Percentiles rank a stretch among this genome's conserved stretches.
Conservation (phyloP, 2,113 vertebrate species). For the Engraulis encrasicolus region DNA sequence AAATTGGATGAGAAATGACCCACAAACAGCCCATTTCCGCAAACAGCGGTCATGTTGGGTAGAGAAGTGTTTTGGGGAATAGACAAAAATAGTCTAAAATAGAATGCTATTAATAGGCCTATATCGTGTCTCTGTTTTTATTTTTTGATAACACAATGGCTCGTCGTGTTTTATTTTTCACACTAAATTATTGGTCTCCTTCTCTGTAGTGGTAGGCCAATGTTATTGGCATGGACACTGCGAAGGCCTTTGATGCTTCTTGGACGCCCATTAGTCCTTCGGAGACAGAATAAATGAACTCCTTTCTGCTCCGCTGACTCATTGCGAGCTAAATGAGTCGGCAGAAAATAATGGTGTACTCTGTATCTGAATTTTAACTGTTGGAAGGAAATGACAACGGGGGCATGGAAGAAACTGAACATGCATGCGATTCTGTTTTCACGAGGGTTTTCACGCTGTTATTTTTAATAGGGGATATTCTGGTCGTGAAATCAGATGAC, state of each 20-base stretch:
- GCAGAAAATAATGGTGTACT: slow-evolving; percentile 26
- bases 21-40: not conserved
- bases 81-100: not conserved
- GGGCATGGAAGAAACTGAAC: slow-evolving; percentile 7
- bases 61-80: not conserved
- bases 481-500: slow-evolving; percentile 18
- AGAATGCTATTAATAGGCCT: not conserved
- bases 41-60: not conserved
- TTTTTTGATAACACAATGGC: not conserved
- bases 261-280: slow-evolving; percentile 24
- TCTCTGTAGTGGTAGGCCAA: slow-evolving; percentile 5
- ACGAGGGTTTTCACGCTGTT: slow-evolving; percentile 18
- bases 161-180: not conserved
- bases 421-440: slow-evolving; percentile 22
- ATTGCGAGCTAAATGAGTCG: not conserved
- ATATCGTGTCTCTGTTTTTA: not conserved
- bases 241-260: slow-evolving; percentile 19
- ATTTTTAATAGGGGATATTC: slow-evolving; percentile 21
- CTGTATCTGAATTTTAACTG: slow-evolving; percentile 19
- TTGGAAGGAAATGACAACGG: not conserved
- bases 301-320: slow-evolving; percentile 31
- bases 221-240: slow-evolving; percentile 32
- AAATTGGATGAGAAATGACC: not conserved
- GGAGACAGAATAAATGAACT: slow-evolving; percentile 33
- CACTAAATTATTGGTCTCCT: slow-evolving; percentile 12